A percentile compares a stretch with the other conserved stretches of the same genome.
phyloP scores from a whole-genome alignment of 2,797 vertebrate species.

The Allobates femoralis region DNA sequence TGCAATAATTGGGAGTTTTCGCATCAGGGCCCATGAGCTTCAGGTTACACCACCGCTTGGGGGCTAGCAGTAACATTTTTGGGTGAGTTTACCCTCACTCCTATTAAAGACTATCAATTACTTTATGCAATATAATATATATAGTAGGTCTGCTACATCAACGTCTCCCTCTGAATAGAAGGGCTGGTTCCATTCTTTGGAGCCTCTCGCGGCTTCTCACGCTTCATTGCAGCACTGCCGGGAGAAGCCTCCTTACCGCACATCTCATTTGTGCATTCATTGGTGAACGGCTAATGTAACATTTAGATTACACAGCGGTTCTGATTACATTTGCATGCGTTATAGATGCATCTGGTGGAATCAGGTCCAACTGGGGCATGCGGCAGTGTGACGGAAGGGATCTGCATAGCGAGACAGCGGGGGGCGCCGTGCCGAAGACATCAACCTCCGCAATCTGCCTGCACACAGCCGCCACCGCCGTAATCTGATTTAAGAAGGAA shows the following conservation, averaged over 20 bases:
- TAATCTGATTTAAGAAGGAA: slow-evolving; percentile 45
- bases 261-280: slow-evolving; percentile 60
- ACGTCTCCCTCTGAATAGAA: background rate
- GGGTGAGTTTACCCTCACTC: too few species aligned
- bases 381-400: slow-evolving; percentile 22
- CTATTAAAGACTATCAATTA: too few species aligned
- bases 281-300: slow-evolving; percentile 57
- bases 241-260: slow-evolving; percentile 46
- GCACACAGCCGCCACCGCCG: slow-evolving; percentile 25
- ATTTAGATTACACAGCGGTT: slow-evolving; percentile 54
- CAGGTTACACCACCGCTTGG: too few species aligned
- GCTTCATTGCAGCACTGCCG: slow-evolving; percentile 25
- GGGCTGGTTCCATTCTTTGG: slow-evolving; percentile 1
- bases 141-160: too few species aligned
- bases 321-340: slow-evolving; percentile 64
- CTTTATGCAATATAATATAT: too few species aligned
- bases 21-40: too few species aligned
- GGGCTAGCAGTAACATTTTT: too few species aligned
- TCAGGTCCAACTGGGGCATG: slow-evolving; percentile 47
- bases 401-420: slow-evolving; percentile 42
- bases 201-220: slow-evolving; percentile 36
- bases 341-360: slow-evolving; percentile 57
- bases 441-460: background rate
- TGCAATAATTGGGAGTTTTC: too few species aligned
- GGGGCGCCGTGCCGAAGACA: slow-evolving; percentile 10